phyloP scores from a whole-genome alignment of 2,888 invertebrate genomes.

The Idaea dimidiata region DNA sequence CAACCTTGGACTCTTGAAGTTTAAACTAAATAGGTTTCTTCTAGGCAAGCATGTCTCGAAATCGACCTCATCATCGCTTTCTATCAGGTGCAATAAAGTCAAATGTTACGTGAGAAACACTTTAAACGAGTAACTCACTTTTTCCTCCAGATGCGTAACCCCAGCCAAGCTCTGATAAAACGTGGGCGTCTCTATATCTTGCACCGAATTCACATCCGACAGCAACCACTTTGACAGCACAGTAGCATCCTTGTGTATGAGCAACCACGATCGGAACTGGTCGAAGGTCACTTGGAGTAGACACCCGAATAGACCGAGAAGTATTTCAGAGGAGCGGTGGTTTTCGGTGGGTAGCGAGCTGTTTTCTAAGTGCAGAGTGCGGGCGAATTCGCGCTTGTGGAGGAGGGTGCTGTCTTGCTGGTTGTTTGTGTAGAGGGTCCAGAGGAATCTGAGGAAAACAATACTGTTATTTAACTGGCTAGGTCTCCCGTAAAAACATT shows the following conservation, averaged over 20 bases:
- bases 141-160: constrained; percentile 92
- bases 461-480: not conserved
- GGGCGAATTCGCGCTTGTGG: constrained; percentile 86
- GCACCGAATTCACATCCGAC: constrained; percentile 87
- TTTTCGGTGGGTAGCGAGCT: constrained; percentile 61
- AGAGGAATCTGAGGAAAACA: constrained; percentile 83
- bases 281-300: constrained; percentile 83
- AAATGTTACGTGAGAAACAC: not conserved
- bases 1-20: too few species aligned
- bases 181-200: constrained; percentile 92
- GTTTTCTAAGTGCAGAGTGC: constrained; percentile 81
- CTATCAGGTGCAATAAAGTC: too few species aligned
- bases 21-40: too few species aligned
- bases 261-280: constrained; percentile 90
- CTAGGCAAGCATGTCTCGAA: too few species aligned
- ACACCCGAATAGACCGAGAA: constrained; percentile 63
- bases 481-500: too few species aligned
- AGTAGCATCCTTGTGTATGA: constrained; percentile 87
- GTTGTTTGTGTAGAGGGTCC: constrained; percentile 92
- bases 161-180: constrained; percentile 97
- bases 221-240: constrained; percentile 91
- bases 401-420: constrained; percentile 85
- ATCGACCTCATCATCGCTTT: too few species aligned
- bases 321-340: constrained; percentile 58
- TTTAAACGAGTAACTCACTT: constrained; percentile 72